Conservation (phyloP, 2,113 vertebrate species). For the Neodontobutis hainanensis region DNA sequence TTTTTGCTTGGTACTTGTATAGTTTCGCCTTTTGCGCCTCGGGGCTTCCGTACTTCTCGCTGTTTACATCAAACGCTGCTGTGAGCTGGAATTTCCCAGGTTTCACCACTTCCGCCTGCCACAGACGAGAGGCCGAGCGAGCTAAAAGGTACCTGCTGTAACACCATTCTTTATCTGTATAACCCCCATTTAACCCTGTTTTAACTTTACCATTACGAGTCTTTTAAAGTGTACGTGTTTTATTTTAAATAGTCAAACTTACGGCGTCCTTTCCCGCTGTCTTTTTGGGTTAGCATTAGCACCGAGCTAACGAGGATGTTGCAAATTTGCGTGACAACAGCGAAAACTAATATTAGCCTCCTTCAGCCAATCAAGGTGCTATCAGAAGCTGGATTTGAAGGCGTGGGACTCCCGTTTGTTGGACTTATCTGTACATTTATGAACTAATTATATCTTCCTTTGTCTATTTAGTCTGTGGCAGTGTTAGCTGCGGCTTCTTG, state of each 20-base stretch:
- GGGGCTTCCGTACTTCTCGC: conserved; percentile 40
- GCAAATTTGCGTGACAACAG: conserved; percentile 80
- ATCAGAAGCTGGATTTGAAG: conserved; percentile 36
- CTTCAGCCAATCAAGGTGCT: conserved; percentile 63
- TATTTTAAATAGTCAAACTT: not conserved
- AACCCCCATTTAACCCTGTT: conserved; percentile 23
- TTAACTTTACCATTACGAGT: conserved; percentile 8
- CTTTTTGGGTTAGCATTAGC: conserved; percentile 60
- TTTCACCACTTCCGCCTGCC: conserved; percentile 81
- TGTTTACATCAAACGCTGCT: conserved; percentile 79
- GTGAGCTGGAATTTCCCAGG: conserved; percentile 83
- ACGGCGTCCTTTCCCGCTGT: conserved; percentile 52
- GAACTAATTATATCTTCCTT: not conserved
- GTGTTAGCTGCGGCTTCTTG: conserved; percentile 32
- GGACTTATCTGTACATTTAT: conserved; percentile 9
- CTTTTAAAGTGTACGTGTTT: conserved; percentile 9
- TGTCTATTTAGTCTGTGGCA: conserved; percentile 39
- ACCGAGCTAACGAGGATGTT: conserved; percentile 66
- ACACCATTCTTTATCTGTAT: conserved; percentile 54
- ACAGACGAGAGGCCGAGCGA: conserved; percentile 69
- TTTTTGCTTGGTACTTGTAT: not conserved
- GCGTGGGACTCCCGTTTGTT: conserved; percentile 21
- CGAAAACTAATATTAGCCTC: conserved; percentile 75
- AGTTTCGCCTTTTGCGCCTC: not conserved
- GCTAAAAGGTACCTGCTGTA: conserved; percentile 66